Conservation (phyloP, 1,140 invertebrate species). For the Drosophila nebulosa region DNA sequence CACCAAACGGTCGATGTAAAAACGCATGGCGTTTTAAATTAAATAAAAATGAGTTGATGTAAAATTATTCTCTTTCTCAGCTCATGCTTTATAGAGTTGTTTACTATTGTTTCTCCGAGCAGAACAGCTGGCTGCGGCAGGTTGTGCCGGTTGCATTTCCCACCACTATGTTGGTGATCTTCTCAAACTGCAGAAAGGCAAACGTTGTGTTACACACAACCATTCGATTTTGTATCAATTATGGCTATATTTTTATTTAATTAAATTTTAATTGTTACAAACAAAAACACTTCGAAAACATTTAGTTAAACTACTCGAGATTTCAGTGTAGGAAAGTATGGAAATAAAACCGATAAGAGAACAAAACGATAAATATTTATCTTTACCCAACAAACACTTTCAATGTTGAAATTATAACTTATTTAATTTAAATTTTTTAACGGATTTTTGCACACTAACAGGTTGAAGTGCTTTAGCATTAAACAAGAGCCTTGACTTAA, state of each 20-base stretch:
- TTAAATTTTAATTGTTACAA: background rate
- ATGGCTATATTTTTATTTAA: background rate
- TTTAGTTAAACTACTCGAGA: no score
- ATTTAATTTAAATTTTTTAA: no score
- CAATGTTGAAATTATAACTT: background rate
- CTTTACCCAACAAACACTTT: background rate
- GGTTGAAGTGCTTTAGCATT: no score
- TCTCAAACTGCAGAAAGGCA: background rate
- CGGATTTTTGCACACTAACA: no score
- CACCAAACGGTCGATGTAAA: background rate
- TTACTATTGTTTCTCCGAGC: background rate
- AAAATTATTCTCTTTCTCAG: background rate
- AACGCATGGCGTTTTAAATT: background rate
- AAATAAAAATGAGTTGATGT: background rate
- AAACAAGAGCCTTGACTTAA: no score
- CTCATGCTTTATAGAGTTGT: background rate
- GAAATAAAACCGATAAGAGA: background rate
- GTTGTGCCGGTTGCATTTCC: background rate
- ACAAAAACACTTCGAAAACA: background rate
- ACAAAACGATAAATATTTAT: background rate
- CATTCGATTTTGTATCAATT: background rate
- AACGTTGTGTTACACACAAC: background rate
- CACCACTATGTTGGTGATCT: background rate
- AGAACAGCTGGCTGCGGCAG: background rate
- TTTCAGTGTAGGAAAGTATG: no score